Base-by-base conservation (phyloP, 1,140 invertebrate genomes). In the Sinonovacula constricta region DNA sequence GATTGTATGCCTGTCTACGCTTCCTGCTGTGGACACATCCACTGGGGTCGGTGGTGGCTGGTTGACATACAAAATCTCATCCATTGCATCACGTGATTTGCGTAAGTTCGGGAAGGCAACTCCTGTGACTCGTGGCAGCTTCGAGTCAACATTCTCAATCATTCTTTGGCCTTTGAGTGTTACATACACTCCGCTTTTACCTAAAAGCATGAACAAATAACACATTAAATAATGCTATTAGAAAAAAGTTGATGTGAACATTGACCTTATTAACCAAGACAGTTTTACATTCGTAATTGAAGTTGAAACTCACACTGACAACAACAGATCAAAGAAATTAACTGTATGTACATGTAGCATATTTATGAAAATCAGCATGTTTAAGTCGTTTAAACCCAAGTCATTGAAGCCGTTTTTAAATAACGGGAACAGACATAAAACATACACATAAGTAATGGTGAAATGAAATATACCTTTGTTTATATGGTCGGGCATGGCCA, bases 401-500 rank as follows among this genome's bases (percentile, higher is more conserved):
- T n/a, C n/a, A n/a, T n/a, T n/a, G n/a, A n/a, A n/a, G n/a, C n/a
- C n/a, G n/a, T n/a, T n/a, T n/a, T n/a, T n/a, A n/a, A n/a, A n/a
- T n/a, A n/a, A n/a, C n/a, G n/a, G n/a, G n/a, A n/a, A n/a, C n/a
- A n/a, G n/a, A n/a, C n/a, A n/a, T n/a, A n/a, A n/a, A n/a, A n/a
- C n/a, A n/a, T n/a, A n/a, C n/a, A n/a, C n/a, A n/a, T n/a, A n/a
- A n/a, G n/a, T n/a, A n/a, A n/a, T n/a, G n/a, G n/a, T n/a, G n/a
- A n/a, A n/a, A n/a, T n/a, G n/a, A n/a, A 45, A 45, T 45, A 45
- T 65, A 76, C 72, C 72, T 67, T 67, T 76, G 53, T 76, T 76
- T 22, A 76, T 76, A 33, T 76, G 72, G 33, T 76, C 72, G 22
- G 72, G 72, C 72, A 76, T 76, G 33, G 60, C 72, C 62, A 76